Evolutionary conservation across 2,113 vertebrate genomes (phyloP), one percentile per base, ranked within the genome.

Genomic region (Chaenogobius annularis): DNA sequence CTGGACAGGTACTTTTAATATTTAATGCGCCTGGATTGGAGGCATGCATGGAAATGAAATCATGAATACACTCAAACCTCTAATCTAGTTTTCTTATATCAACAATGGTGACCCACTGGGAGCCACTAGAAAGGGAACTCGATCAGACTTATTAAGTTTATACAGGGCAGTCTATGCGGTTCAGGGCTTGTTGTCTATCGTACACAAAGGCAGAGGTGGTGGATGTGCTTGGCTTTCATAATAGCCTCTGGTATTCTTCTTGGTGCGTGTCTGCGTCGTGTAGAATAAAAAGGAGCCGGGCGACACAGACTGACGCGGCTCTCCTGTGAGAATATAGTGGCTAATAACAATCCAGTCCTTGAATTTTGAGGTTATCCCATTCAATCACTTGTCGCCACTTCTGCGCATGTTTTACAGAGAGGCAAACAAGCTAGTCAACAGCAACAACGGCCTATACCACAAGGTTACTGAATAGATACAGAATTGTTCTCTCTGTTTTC

Each of bases 21-120:
- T 88, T 91, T 91, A 78, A 91, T 85, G 78, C 8, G 40, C 65
- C 87, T 69, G 84, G 90, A 91, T 91, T 85, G 84, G 77, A 81
- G 65, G 80, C 77, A 82, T 89, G 89, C 87, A 92, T 88, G 70
- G 86, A 91, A 90, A 93, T 90, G 75, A 87, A 87, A 90, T 92
- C 90, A 93, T 88, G 78, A 93, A 93, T 93, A 91, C 73, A 70
- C 78, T 91, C 82, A 89, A 80, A 82, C 31, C 78, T 9, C 7
- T 40, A 40, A 84, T 80, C 69, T 47, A 48, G 77, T 85, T 83
- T 73, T 62, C 74, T 78, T 81, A 82, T 70, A 91, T 83, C 88
- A 88, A 88, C 88, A 85, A 74, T 67, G 73, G n/a, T 68, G 83
- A 81, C 78, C 82, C 69, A 44, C 72, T 26, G 65, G 54, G 73